Conservation (phyloP, 1,140 invertebrate species). For the Maconellicoccus hirsutus region DNA sequence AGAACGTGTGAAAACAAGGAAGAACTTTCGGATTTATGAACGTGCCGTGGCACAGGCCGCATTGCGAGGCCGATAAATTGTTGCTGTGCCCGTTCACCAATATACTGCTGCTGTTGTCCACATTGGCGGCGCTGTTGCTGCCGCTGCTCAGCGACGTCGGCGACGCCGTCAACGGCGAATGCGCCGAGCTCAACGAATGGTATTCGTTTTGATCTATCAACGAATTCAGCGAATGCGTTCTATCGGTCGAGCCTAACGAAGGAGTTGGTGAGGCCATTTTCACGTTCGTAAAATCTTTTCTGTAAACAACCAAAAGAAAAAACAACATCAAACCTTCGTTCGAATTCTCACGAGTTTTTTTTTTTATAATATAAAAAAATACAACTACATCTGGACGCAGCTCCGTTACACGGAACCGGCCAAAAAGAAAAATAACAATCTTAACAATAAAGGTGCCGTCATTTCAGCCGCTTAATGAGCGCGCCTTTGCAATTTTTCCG, state of each 20-base stretch:
- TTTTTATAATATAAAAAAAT: too few species aligned
- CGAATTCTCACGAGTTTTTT: too few species aligned
- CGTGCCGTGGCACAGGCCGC: slow-evolving; percentile 68
- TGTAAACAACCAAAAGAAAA: slow-evolving; percentile 10
- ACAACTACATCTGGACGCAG: too few species aligned
- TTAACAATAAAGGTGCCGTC: too few species aligned
- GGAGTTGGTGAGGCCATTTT: slow-evolving; percentile 68
- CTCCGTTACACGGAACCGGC: too few species aligned
- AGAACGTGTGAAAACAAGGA: slow-evolving; percentile 73
- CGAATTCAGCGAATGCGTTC: slow-evolving; percentile 66
- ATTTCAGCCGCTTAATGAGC: too few species aligned
- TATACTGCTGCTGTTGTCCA: slow-evolving; percentile 29
- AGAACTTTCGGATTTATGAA: slow-evolving; percentile 58
- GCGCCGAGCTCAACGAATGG: slow-evolving; percentile 43
- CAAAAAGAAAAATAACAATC: too few species aligned
- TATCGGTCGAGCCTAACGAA: slow-evolving; percentile 79
- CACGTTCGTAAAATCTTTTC: slow-evolving; percentile 8
- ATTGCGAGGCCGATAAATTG: slow-evolving; percentile 39
- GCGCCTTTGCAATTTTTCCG: too few species aligned
- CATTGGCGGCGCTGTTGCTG: slow-evolving; percentile 30
- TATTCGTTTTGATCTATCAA: slow-evolving; percentile 52
- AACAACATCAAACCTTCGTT: not conserved
- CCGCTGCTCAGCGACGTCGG: slow-evolving; percentile 36
- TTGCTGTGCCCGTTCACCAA: slow-evolving; percentile 25
- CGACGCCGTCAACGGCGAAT: slow-evolving; percentile 68